Base-by-base conservation (phyloP, 2,113 vertebrate genomes). In the Triplophysa rosa region DNA sequence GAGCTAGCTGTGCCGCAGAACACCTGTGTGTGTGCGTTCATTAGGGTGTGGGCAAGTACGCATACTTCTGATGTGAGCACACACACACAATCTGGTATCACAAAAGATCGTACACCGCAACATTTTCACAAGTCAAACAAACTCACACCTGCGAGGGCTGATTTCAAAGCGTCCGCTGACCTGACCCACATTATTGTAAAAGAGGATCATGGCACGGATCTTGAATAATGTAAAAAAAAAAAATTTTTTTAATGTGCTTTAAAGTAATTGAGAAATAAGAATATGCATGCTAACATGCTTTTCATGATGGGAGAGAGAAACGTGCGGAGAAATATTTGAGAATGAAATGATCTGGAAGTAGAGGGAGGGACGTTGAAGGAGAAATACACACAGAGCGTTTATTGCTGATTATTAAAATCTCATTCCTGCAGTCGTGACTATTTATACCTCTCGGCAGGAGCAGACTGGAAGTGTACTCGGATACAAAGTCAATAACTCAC, bases 401-500 rank as follows among this genome's bases (percentile, higher is more conserved):
- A 81, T 84, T 76, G 80, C 73, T 87, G 84, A 88, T 89, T 87
- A 86, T 84, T 85, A 91, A 89, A 89, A 88, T 83, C 80, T 37
- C 72, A 86, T 91, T 89, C 87, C 84, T 90, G 87, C 88, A 84
- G 80, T 80, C 21, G 45, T 86, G 87, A 85, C 91, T 92, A 90
- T 90, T 90, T 90, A 88, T 92, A 90, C 85, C 83, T 49, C 80
- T 80, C 84, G 87, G 85, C 84, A 87, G 82, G 79, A 47, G 47
- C 83, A 66, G 65, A 84, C 63, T 75, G 37, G 40, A 64, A 75
- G 87, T 83, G 86, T 89, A 86, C 82, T 83, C 82, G 84, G 82
- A 87, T 84, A 78, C 86, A 85, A 84, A 90, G 90, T 91, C 89
- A 90, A 90, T 90, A 89, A 54, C 78, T 85, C 86, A 83, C 83